phyloP scores from a whole-genome alignment of 2,113 vertebrate species.

The Peromyscus polionotus region DNA sequence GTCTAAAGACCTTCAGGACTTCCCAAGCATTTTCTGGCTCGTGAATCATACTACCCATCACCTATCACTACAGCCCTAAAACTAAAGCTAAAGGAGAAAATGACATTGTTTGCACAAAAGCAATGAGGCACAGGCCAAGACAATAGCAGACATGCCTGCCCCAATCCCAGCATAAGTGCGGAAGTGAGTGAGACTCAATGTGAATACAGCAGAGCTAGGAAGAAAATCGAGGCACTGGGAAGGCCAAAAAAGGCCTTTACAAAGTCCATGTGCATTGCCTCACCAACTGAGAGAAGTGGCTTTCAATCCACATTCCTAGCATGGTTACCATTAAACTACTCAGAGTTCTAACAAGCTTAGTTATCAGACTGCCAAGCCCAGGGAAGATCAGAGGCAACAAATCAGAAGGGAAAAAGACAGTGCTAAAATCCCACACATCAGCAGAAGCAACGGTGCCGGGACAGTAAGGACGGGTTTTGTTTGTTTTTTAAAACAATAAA shows the following conservation, averaged over 20 bases:
- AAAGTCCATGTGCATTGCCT: not conserved
- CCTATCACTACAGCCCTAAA: not conserved
- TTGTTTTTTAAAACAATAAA: not conserved
- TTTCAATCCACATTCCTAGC: not conserved
- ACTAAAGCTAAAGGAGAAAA: conserved; percentile 13
- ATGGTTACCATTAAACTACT: not conserved
- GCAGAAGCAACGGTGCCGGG: not conserved
- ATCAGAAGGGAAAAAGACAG: not conserved
- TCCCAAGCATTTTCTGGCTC: not conserved
- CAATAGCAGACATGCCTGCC: not conserved
- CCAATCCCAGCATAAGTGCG: no score
- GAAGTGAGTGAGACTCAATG: not conserved
- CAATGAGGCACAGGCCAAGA: not conserved
- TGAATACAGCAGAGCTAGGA: not conserved
- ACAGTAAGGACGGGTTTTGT: not conserved
- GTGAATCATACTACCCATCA: not conserved
- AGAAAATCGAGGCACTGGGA: conserved; percentile 16
- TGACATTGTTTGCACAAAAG: not conserved
- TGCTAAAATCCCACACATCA: not conserved
- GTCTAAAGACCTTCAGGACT: not conserved
- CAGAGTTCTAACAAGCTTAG: conserved; percentile 38
- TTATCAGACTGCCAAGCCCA: conserved; percentile 51
- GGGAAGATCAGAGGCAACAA: conserved; percentile 26
- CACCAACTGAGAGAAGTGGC: not conserved
- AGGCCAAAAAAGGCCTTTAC: not conserved